phyloP scores from a whole-genome alignment of 2,797 vertebrate species.

The Darevskia mixta region DNA sequence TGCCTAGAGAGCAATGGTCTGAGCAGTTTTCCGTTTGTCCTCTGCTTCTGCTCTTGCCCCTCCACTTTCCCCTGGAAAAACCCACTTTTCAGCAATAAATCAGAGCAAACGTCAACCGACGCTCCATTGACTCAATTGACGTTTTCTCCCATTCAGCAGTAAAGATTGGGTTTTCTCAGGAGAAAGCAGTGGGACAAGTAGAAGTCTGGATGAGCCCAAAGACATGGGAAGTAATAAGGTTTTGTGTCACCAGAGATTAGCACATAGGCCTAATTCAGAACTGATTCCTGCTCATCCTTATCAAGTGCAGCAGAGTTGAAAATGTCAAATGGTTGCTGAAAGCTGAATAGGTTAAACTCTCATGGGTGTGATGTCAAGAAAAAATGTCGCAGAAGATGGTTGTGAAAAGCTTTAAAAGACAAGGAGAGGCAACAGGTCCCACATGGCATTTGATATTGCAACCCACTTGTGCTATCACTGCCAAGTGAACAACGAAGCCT shows the following conservation, averaged over 20 bases:
- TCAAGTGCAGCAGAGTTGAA: background rate
- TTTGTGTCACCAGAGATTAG: conserved; percentile 10
- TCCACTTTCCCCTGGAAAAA: too few species aligned
- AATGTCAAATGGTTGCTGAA: conserved; percentile 24
- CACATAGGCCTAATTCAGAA: background rate
- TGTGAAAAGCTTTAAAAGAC: conserved; percentile 26
- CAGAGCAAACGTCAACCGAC: too few species aligned
- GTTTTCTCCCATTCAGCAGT: too few species aligned
- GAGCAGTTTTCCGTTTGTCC: too few species aligned
- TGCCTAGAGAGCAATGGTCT: too few species aligned
- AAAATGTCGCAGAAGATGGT: conserved; percentile 26
- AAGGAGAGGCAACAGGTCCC: background rate
- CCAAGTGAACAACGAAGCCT: background rate
- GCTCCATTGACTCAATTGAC: too few species aligned
- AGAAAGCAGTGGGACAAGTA: too few species aligned
- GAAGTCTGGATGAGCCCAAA: too few species aligned
- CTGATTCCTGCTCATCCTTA: conserved; percentile 13
- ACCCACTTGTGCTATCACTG: background rate
- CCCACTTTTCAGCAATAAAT: too few species aligned
- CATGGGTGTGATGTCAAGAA: conserved; percentile 18
- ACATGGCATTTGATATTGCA: background rate
- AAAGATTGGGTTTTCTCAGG: too few species aligned
- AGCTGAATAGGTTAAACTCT: background rate
- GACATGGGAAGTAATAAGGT: conserved; percentile 30
- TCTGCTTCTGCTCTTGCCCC: too few species aligned